Percentiles rank a stretch among this genome's conserved stretches.
These are phyloP conservation scores for Eudasyphora cyanicolor DNA, from an alignment of 2,888 invertebrate genomes.

Conservation along the genomic window DNA sequence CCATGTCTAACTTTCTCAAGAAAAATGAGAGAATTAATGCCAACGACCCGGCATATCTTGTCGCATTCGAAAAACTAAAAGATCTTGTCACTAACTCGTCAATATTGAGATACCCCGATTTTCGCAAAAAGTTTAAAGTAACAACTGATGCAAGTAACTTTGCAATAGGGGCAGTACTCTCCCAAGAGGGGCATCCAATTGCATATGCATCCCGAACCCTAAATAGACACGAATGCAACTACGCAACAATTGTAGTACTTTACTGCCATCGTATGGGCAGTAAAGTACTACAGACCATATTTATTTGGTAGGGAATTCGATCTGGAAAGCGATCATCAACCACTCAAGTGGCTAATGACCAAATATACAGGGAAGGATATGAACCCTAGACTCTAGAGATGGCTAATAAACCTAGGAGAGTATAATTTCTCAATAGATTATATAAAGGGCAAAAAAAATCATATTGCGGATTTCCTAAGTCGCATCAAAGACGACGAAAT, in stretches of 20 bases:
- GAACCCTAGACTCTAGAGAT: slow-evolving; percentile 17
- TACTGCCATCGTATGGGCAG: too few species aligned
- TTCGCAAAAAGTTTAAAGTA: neutral
- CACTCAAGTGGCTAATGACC: slow-evolving; percentile 26
- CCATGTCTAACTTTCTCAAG: neutral
- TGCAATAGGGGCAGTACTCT: too few species aligned
- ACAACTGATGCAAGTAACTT: neutral
- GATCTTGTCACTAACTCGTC: neutral
- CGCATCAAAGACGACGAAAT: too few species aligned
- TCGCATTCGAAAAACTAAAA: slow-evolving; percentile 35
- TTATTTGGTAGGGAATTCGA: neutral
- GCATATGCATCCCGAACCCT: neutral
- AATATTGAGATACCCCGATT: neutral
- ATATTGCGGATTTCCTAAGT: too few species aligned
- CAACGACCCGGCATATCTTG: neutral
- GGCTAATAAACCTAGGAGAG: neutral
- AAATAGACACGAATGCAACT: slow-evolving; percentile 3
- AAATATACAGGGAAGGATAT: slow-evolving; percentile 17
- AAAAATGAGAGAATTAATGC: slow-evolving; percentile 8
- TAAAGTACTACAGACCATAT: slow-evolving; percentile 3
- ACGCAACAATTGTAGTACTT: slow-evolving; percentile 1
- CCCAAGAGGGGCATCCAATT: neutral
- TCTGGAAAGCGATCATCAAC: slow-evolving; percentile 3
- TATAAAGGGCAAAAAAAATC: too few species aligned
- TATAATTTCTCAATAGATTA: slow-evolving; percentile 23